Percentiles rank a stretch among this genome's conserved stretches.
Evolutionary conservation across 2,888 invertebrate species (phyloP).

Genomic region (Cartodere bifasciata): DNA sequence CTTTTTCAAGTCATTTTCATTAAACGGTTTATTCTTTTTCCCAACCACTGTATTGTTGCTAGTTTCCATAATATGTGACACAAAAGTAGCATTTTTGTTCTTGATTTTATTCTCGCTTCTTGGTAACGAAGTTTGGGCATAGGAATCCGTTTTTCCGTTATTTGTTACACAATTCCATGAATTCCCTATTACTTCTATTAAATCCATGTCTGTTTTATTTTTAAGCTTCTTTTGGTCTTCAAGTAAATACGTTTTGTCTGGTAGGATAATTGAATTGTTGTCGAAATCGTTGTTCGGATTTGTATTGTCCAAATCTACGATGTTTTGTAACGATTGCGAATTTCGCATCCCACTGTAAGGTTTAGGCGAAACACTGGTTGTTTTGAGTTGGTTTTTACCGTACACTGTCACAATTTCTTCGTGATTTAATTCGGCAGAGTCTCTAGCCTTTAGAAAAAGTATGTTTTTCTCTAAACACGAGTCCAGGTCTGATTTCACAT

Average conservation of each 20-base stretch:
- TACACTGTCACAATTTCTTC: constrained; percentile 29
- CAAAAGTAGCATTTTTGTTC: too few relatives aligned
- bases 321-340: constrained; percentile 29
- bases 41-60: too few relatives aligned
- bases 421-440: too few relatives aligned
- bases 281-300: constrained; percentile 35
- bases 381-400: constrained; percentile 19
- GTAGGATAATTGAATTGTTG: constrained; percentile 31
- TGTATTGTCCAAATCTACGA: constrained; percentile 23
- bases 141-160: too few relatives aligned
- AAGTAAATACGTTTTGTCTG: constrained; percentile 26
- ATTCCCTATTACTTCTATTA: constrained; percentile 30
- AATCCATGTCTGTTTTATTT: constrained; percentile 30
- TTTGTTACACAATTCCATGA: too few relatives aligned
- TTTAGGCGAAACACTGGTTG: constrained; percentile 17
- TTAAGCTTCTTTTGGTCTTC: constrained; percentile 20
- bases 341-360: constrained; percentile 21
- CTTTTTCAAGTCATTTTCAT: too few relatives aligned
- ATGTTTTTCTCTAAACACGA: constrained; percentile 20
- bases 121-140: too few relatives aligned
- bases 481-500: constrained; percentile 18
- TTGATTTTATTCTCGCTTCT: too few relatives aligned
- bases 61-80: too few relatives aligned
- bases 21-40: too few relatives aligned
- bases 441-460: constrained; percentile 13